phyloP scores from a whole-genome alignment of 2,797 vertebrate genomes.

The Peromyscus melanophrys region DNA sequence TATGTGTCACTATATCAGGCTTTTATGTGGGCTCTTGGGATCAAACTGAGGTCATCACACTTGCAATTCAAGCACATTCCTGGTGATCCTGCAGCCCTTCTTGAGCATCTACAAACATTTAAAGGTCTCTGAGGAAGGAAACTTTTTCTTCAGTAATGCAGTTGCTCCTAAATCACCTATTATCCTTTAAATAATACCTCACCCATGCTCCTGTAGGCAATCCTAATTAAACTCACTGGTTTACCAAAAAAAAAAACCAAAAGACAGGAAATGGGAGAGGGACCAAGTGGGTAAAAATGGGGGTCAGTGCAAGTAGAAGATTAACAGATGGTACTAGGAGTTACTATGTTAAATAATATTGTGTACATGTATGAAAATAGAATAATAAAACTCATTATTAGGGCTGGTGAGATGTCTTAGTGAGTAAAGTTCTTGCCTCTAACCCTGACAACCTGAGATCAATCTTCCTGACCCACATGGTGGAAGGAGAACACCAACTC shows the following conservation, averaged over 20 bases:
- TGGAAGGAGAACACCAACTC: neutral
- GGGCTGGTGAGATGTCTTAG: rapidly evolving
- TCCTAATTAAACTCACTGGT: neutral
- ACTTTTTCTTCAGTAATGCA: neutral
- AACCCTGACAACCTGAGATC: neutral
- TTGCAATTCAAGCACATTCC: neutral
- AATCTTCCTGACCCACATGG: neutral
- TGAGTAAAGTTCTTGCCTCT: neutral
- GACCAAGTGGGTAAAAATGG: neutral
- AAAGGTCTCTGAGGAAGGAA: neutral
- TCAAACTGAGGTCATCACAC: neutral
- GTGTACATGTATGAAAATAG: neutral
- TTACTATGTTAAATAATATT: neutral
- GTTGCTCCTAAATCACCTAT: neutral
- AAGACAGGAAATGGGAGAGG: too few species aligned
- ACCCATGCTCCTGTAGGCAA: neutral
- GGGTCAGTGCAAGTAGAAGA: rapidly evolving
- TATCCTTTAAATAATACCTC: neutral
- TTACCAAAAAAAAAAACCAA: neutral
- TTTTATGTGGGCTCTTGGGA: neutral
- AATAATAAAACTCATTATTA: neutral
- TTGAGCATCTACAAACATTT: neutral
- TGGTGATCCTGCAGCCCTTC: neutral
- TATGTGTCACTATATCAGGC: neutral
- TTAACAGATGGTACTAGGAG: too few species aligned